Evolutionary conservation across 2,113 vertebrate species (phyloP).

Genomic region (Sarotherodon lohbergeri): DNA sequence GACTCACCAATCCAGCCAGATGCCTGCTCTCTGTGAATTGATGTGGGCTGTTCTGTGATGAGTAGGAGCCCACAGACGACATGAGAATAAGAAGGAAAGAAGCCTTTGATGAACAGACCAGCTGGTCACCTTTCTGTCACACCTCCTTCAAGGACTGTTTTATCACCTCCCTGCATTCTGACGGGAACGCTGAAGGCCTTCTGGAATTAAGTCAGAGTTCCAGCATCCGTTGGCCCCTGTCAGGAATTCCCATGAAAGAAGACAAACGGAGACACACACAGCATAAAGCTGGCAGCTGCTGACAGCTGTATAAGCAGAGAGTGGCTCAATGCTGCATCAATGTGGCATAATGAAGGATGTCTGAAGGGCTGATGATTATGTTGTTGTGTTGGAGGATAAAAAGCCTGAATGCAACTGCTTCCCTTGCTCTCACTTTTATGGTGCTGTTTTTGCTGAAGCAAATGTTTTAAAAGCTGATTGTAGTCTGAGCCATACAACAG

Average conservation of each 20-base stretch:
- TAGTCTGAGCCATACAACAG: not conserved
- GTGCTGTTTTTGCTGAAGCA: not conserved
- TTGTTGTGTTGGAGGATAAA: slow-evolving; percentile 19
- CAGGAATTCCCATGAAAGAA: slow-evolving; percentile 27
- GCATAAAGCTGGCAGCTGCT: slow-evolving; percentile 34
- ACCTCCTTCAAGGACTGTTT: slow-evolving; percentile 30
- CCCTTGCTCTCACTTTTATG: not conserved
- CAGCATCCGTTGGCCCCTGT: slow-evolving; percentile 41
- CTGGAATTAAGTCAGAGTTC: slow-evolving; percentile 39
- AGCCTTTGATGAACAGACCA: slow-evolving; percentile 49
- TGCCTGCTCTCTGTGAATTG: slow-evolving; percentile 10
- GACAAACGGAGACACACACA: not conserved
- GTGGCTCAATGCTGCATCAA: slow-evolving; percentile 50
- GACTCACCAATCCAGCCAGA: slow-evolving; percentile 1
- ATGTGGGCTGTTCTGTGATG: slow-evolving; percentile 37
- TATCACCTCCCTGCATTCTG: slow-evolving; percentile 38
- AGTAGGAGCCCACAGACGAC: slow-evolving; percentile 46
- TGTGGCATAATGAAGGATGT: slow-evolving; percentile 49
- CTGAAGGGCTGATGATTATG: slow-evolving; percentile 45
- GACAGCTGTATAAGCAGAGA: slow-evolving; percentile 48
- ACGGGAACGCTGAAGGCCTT: slow-evolving; percentile 9
- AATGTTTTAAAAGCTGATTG: not conserved
- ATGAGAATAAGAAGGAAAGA: slow-evolving; percentile 23
- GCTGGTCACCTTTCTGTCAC: slow-evolving; percentile 46
- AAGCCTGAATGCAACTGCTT: not conserved